Evolutionary conservation across 2,888 invertebrate species (phyloP), one percentile per base, ranked within the genome.

Genomic region (Scaptodrosophila latifasciaeformis): DNA sequence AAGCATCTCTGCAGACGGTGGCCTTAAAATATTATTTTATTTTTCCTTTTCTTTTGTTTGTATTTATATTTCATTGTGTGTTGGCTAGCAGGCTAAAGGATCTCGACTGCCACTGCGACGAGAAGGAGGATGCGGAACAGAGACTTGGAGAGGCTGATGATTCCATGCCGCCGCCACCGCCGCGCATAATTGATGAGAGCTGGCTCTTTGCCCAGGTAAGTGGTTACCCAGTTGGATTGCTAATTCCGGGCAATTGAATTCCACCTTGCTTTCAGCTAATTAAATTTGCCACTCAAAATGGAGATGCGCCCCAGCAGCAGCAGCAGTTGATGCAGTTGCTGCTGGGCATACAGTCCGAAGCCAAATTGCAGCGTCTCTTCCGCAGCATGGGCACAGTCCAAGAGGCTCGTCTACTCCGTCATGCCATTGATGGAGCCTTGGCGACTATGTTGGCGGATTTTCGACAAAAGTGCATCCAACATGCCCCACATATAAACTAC

Each of bases 371-470:
- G 63, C 85, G 87, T 18, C 86, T 90, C 46, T 87, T 90, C 81
- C 79, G 67, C 35, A 74, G 70, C 44, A 62, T 67, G 53, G 78
- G 72, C 0, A 13, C 55, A 2, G 55, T 48, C 35, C 76, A 75
- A 42, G 87, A 76, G 59, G 70, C 88, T 49, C 88, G 88, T 79
- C 85, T 90, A 34, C 78, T 90, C 5, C 81, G 84, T 21, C 86
- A 88, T 2, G 88, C 88, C 58, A 88, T 90, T 54, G 87, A 87
- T 74, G 84, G 88, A 7, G 83, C 89, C 1, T 87, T 89, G 54
- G 87, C 88, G 51, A 82, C 81, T 29, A 90, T 89, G 76, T 62
- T 88, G 27, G 85, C 83, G 65, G 87, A 69, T 56, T 87, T 87
- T 62, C 82, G 83, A 64, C 82, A 83, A 60, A 82, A 84, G 62